Conservation (phyloP, 1,140 invertebrate species). For the Microplitis demolitor region DNA sequence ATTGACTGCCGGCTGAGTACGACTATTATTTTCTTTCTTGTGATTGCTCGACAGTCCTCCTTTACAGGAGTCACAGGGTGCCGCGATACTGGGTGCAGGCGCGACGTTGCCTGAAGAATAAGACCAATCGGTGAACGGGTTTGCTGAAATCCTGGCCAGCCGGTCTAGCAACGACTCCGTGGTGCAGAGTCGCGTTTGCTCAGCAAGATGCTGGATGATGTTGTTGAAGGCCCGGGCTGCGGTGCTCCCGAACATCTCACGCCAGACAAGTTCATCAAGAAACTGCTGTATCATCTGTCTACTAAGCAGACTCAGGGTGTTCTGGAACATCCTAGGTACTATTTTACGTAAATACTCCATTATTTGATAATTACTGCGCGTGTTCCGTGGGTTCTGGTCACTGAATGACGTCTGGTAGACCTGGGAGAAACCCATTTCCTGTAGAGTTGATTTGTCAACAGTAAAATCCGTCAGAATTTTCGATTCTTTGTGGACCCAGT, state of each 20-base stretch:
- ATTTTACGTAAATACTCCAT: slow-evolving; percentile 87
- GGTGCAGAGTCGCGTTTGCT: slow-evolving; percentile 68
- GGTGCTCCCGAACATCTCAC: slow-evolving; percentile 75
- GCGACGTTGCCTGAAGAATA: slow-evolving; percentile 57
- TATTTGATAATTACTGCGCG: slow-evolving; percentile 74
- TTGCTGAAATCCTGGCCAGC: slow-evolving; percentile 70
- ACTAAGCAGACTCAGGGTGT: slow-evolving; percentile 80
- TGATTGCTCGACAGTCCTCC: neutral
- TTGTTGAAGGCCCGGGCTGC: slow-evolving; percentile 80
- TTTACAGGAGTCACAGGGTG: neutral
- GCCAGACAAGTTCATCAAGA: slow-evolving; percentile 84
- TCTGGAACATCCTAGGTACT: slow-evolving; percentile 89
- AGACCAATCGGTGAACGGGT: slow-evolving; percentile 82
- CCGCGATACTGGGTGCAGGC: slow-evolving; percentile 44
- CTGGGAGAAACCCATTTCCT: slow-evolving; percentile 76
- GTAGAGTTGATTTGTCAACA: slow-evolving; percentile 77
- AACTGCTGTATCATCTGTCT: slow-evolving; percentile 88
- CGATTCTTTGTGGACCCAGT: slow-evolving; percentile 79
- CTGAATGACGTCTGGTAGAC: slow-evolving; percentile 70
- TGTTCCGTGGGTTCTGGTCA: slow-evolving; percentile 65
- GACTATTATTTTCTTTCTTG: too few relatives aligned
- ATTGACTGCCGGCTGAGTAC: too few relatives aligned
- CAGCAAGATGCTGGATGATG: slow-evolving; percentile 77
- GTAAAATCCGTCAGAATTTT: slow-evolving; percentile 81
- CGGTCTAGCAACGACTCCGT: slow-evolving; percentile 62